Base-by-base conservation (phyloP, 1,140 invertebrate species). In the Wasmannia auropunctata region DNA sequence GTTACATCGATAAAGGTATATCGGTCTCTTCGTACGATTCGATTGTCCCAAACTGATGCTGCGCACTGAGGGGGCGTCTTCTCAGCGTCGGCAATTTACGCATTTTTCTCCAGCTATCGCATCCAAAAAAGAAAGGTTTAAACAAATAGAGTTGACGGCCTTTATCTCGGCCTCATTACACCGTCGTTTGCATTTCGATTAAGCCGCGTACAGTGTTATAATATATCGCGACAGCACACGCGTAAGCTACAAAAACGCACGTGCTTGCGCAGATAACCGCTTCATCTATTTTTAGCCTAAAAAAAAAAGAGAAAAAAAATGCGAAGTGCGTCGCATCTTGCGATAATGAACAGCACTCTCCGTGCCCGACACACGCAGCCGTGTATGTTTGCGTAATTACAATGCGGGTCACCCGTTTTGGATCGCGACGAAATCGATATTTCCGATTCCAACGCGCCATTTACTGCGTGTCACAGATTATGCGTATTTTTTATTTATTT, bases 291-390 rank as follows among this genome's bases (percentile, higher is more conserved):
- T 79, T 79, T 79, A 77, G 40, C 25, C 37, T 62, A 62, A 58
- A 77, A 72, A n/a, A n/a, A n/a, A n/a, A n/a, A n/a, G n/a, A n/a
- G n/a, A n/a, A n/a, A n/a, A n/a, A n/a, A 77, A 19, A 16, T n/a
- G 56, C n/a, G 0, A 51, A 72, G 25, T 31, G 43, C 43, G 46
- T 31, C 46, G 72, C 34, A 11, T 58, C 54, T 37, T 3, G 51
- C 34, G 28, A 58, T 76, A 76, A 76, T 76, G 54, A 76, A 31
- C 51, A 79, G 51, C 76, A 51, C 28, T 79, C 56, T n/a, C 16
- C 37, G 11, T 63, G 3, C 14, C 11, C 28, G 40, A 34, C 60
- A 34, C 60, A 51, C 16, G 54, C 69, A n/a, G 7, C 37, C 25
- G 40, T 25, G n/a, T 31, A 34, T 37, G 43, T 67, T 22, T 63